Evolutionary conservation across 2,797 vertebrate species (phyloP).

Genomic region (Microctenopoma steveboyesi): DNA sequence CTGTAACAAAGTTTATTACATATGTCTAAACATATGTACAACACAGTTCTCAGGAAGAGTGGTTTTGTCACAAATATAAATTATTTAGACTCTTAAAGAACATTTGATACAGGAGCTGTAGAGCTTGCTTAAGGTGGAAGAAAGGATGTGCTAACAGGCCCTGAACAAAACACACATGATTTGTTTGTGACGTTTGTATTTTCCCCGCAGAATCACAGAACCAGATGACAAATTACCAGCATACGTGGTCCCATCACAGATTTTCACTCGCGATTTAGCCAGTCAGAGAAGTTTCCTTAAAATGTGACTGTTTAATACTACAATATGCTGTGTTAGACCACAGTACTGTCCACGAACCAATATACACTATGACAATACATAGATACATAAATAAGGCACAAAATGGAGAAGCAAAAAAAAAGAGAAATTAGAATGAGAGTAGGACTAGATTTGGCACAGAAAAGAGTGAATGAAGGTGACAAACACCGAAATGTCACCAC

Average conservation of each 20-base stretch:
- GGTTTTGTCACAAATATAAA: conserved; percentile 99
- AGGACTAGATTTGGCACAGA: conserved; percentile 77
- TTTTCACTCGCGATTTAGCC: conserved; percentile 13
- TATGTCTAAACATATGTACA: conserved; percentile 99
- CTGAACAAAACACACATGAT: conserved; percentile 38
- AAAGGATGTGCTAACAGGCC: conserved; percentile 60
- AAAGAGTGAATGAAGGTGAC: conserved; percentile 55
- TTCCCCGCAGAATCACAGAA: conserved; percentile 41
- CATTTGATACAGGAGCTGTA: conserved; percentile 73
- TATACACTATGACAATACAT: conserved; percentile 67
- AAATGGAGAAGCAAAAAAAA: conserved; percentile 68
- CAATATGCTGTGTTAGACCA: conserved; percentile 42
- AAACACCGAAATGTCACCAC: conserved; percentile 43
- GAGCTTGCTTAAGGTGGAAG: conserved; percentile 60
- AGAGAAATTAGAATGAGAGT: conserved; percentile 21
- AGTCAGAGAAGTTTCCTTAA: conserved; percentile 40
- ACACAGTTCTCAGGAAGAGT: conserved; percentile 93
- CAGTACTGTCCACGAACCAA: conserved; percentile 61
- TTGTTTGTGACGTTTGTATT: conserved; percentile 29
- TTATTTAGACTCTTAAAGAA: conserved; percentile 87
- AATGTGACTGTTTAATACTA: conserved; percentile 71
- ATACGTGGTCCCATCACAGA: conserved; percentile 59
- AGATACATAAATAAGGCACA: conserved; percentile 85
- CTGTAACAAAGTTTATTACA: conserved; percentile 99
- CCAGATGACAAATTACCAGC: conserved; percentile 36